These are phyloP conservation scores for Mesodorylaimus sp. DNA, from an alignment of 2,888 invertebrate genomes.

Conservation along the genomic window DNA sequence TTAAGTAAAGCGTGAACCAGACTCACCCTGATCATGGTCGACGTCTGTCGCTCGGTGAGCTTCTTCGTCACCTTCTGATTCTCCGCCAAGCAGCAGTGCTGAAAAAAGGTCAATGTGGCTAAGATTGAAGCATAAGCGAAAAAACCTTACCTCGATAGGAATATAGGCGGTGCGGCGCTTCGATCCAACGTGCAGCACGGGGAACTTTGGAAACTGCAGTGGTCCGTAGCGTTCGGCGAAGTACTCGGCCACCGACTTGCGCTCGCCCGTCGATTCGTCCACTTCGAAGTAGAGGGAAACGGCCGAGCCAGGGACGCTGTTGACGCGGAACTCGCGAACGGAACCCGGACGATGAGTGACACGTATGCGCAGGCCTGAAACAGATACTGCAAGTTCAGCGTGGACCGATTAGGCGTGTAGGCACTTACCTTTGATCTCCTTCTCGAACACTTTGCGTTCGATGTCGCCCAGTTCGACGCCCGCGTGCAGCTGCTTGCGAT, in stretches of 20 bases:
- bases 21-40: conserved; percentile 13
- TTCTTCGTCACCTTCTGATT: conserved; percentile 12
- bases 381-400: too few relatives aligned
- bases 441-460: conserved; percentile 8
- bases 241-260: conserved; percentile 23
- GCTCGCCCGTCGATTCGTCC: too few relatives aligned
- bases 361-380: too few relatives aligned
- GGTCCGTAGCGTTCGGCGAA: conserved; percentile 19
- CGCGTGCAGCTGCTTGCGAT: not conserved
- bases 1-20: not conserved
- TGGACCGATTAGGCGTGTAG: too few relatives aligned
- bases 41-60: conserved; percentile 11
- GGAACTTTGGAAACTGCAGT: conserved; percentile 20
- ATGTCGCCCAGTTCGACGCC: not conserved
- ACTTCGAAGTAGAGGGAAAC: too few relatives aligned
- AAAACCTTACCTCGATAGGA: conserved; percentile 19
- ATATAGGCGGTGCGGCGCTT: conserved; percentile 21
- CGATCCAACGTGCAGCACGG: conserved; percentile 25
- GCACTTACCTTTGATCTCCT: conserved; percentile 10
- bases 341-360: too few relatives aligned
- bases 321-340: not conserved
- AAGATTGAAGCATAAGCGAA: not conserved
- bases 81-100: too few relatives aligned
- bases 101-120: too few relatives aligned
- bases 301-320: too few relatives aligned